Percentiles rank a stretch among this genome's conserved stretches.
These are phyloP conservation scores for Hippoglossus stenolepis DNA, from an alignment of 2,113 vertebrate genomes.

Conservation along the genomic window DNA sequence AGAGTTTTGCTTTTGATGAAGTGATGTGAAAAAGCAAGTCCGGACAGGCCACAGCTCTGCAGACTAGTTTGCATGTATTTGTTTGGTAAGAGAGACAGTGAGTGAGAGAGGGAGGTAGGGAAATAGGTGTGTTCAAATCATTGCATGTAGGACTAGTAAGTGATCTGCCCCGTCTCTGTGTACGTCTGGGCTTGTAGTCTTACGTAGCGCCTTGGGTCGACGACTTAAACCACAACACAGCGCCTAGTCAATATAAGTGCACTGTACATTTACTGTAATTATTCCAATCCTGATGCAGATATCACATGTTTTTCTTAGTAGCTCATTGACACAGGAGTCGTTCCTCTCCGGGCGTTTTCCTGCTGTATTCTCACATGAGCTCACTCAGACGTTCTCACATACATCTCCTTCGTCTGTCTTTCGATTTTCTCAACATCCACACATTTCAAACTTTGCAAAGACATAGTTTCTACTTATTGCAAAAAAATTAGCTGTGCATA, in stretches of 20 bases:
- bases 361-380: no score
- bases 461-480: neutral
- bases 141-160: conserved; percentile 43
- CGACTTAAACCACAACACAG: no score
- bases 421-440: no score
- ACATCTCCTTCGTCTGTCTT: no score
- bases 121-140: conserved; percentile 38
- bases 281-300: no score
- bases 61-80: conserved; percentile 58
- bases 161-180: conserved; percentile 40
- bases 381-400: no score
- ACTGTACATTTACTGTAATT: no score
- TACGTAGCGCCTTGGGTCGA: conserved; percentile 13
- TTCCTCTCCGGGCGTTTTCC: no score
- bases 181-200: conserved; percentile 50
- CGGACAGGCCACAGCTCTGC: conserved; percentile 41
- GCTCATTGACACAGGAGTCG: no score
- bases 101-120: neutral
- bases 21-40: conserved; percentile 61
- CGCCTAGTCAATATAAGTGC: neutral
- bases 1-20: conserved; percentile 31
- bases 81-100: conserved; percentile 41
- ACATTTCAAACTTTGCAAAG: neutral
- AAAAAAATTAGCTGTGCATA: neutral
- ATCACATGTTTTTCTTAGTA: no score